Evolutionary conservation across 2,888 invertebrate genomes (phyloP).

Genomic region (Frankliniella intonsa): DNA sequence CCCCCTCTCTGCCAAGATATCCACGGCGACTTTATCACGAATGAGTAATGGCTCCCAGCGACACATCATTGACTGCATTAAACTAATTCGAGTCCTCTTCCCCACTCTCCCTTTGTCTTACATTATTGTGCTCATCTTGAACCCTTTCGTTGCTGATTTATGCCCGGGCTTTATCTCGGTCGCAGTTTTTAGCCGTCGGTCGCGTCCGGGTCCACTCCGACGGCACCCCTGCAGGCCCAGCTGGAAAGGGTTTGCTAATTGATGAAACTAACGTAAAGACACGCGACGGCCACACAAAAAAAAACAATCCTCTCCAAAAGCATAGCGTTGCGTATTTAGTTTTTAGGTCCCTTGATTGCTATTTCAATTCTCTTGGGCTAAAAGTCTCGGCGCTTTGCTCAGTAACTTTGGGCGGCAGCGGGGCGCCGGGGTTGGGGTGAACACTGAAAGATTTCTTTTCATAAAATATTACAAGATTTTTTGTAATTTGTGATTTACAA

Average conservation of each 20-base stretch:
- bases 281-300: not conserved
- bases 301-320: not conserved
- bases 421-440: too few relatives aligned
- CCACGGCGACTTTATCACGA: constrained; percentile 5
- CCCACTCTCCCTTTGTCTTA: not conserved
- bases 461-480: too few relatives aligned
- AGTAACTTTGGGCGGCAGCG: too few relatives aligned
- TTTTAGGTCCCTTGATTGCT: too few relatives aligned
- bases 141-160: constrained; percentile 11
- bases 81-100: not conserved
- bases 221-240: too few relatives aligned
- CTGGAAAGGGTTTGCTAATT: not conserved
- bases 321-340: too few relatives aligned
- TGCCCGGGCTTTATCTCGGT: constrained; percentile 11
- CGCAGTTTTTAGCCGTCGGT: not conserved
- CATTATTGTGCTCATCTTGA: constrained; percentile 14
- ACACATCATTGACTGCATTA: constrained; percentile 10
- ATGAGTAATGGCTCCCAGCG: not conserved
- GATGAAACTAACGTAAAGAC: not conserved
- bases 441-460: too few relatives aligned
- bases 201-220: not conserved
- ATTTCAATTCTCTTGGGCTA: too few relatives aligned
- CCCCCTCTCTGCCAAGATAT: too few relatives aligned
- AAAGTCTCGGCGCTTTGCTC: too few relatives aligned
- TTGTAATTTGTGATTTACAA: too few relatives aligned